These are phyloP conservation scores for Paraescarpia echinospica DNA, from an alignment of 1,140 invertebrate species.

Conservation along the genomic window DNA sequence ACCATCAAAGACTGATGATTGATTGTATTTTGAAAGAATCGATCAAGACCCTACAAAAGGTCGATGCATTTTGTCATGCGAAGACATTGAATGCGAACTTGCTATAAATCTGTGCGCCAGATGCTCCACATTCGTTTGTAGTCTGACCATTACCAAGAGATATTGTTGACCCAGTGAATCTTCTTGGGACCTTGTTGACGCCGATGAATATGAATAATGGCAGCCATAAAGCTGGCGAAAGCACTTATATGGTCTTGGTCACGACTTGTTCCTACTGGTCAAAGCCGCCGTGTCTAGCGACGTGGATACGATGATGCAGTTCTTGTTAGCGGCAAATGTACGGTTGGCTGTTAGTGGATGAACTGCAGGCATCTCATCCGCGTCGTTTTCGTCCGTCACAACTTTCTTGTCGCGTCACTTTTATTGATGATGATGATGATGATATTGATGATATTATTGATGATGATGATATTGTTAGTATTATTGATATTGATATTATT, in stretches of 20 bases:
- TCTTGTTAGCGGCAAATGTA: not conserved
- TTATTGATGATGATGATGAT: too few species aligned
- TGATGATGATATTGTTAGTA: too few species aligned
- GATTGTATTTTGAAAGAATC: not conserved
- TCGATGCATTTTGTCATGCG: not conserved
- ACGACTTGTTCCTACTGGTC: not conserved
- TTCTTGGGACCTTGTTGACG: not conserved
- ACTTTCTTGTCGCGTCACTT: too few species aligned
- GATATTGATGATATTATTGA: too few species aligned
- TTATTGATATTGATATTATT: too few species aligned
- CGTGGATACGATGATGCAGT: not conserved
- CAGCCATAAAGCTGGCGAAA: not conserved
- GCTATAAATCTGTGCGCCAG: not conserved
- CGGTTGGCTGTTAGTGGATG: not conserved
- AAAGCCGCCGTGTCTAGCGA: not conserved
- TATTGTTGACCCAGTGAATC: not conserved
- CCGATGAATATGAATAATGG: not conserved
- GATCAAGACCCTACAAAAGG: not conserved
- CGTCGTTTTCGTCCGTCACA: too few species aligned
- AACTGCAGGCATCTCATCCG: too few species aligned
- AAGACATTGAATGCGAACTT: not conserved
- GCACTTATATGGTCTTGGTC: not conserved
- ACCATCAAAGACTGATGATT: not conserved
- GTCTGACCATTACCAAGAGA: not conserved
- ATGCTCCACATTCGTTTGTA: not conserved